Base-by-base conservation (phyloP, 2,888 invertebrate genomes). In the Cacoxenus indagator region DNA sequence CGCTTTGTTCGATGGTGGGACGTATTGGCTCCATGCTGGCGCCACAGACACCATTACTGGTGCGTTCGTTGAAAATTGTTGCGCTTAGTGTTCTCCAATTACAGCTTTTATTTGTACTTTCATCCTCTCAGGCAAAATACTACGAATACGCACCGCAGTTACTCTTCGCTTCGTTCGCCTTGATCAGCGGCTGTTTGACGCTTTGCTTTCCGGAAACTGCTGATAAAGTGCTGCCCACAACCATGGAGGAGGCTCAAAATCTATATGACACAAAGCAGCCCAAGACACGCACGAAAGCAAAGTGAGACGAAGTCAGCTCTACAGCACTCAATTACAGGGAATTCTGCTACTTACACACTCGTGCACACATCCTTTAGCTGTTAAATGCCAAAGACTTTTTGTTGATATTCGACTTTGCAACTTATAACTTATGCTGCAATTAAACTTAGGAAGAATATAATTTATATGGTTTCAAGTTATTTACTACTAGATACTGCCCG, bases 1-100 rank as follows among this genome's bases (percentile, higher is more conserved):
- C 92, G 4, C 90, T 92, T 62, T 92, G 92, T 86, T 92, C 93
- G 61, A 92, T 93, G 89, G 90, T 92, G 75, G 93, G 93, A 54
- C 89, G 93, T 14, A 75, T 93, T 69, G 93, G 93, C 14, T 92
- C 92, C 17, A 91, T 93, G 84, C 85, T 92, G 65, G 93, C 93
- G 29, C 93, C 93, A 45, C 93, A 93, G 86, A 92, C 93, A 11
- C 92, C 92, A 17, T 87, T 93, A 45, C 85, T 93, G 77, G 86
- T 86, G 75, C 71, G 76, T 45, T 11, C 0, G 19, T 9, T 43
- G 19, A 43, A 55, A 55, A 24, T 26, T 4, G 4, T 24, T n/a
- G 3, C 14, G 5, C 22, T 6, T 24, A 29, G 1, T 27, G 1
- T 11, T 8, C 14, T 54, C 2, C 14, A 29, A 11, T 57, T 37